Evolutionary conservation across 2,888 invertebrate species (phyloP).

Genomic region (Drosophila sordidapex): DNA sequence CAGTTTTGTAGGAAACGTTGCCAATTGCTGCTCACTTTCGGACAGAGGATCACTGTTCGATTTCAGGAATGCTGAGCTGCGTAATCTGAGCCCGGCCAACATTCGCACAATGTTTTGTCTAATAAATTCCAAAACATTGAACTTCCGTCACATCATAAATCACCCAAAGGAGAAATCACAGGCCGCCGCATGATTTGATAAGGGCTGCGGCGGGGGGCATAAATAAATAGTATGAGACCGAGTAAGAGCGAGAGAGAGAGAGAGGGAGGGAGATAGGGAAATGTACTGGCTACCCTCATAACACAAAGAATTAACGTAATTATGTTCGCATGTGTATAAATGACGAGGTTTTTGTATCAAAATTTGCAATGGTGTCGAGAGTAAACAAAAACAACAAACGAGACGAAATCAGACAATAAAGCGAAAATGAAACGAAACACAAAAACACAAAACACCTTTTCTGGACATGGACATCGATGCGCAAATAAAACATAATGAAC

Average conservation of each 20-base stretch:
- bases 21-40: slow-evolving; percentile 52
- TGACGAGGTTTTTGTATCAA: slow-evolving; percentile 64
- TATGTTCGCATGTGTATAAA: slow-evolving; percentile 75
- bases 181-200: slow-evolving; percentile 55
- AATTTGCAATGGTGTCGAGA: slow-evolving; percentile 75
- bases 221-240: not conserved
- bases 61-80: slow-evolving; percentile 24
- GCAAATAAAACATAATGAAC: slow-evolving; percentile 75
- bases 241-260: not conserved
- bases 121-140: slow-evolving; percentile 76
- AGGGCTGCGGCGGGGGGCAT: slow-evolving; percentile 48
- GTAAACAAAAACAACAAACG: slow-evolving; percentile 70
- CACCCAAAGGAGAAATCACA: slow-evolving; percentile 48
- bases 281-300: slow-evolving; percentile 56
- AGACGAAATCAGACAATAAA: slow-evolving; percentile 69
- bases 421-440: slow-evolving; percentile 68
- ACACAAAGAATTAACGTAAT: slow-evolving; percentile 75
- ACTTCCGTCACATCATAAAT: slow-evolving; percentile 78
- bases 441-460: slow-evolving; percentile 71
- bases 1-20: slow-evolving; percentile 27
- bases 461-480: slow-evolving; percentile 59
- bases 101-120: slow-evolving; percentile 66
- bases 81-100: slow-evolving; percentile 49
- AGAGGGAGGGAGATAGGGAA: slow-evolving; percentile 2
- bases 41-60: slow-evolving; percentile 32